Conservation (phyloP, 2,797 vertebrate species). For the Setipinna tenuifilis region DNA sequence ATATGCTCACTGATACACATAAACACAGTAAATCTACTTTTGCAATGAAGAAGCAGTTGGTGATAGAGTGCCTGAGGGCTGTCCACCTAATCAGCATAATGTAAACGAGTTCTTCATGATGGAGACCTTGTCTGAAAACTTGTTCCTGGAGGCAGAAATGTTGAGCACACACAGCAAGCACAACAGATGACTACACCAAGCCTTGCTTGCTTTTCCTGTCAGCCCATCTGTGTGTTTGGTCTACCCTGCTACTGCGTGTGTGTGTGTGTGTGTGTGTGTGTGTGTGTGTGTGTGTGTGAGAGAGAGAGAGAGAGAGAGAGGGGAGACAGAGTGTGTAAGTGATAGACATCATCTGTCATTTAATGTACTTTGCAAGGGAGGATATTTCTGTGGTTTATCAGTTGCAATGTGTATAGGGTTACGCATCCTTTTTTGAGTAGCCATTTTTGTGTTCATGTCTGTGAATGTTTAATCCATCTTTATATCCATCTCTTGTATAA, state of each 20-base stretch:
- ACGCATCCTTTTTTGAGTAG: too few species aligned
- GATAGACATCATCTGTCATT: background rate
- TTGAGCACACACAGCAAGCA: conserved; percentile 2
- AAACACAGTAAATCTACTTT: background rate
- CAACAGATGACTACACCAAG: conserved; percentile 1
- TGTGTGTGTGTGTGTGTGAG: background rate
- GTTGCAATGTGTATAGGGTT: background rate
- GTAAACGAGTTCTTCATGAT: conserved; percentile 11
- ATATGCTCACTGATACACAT: background rate
- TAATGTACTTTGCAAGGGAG: background rate
- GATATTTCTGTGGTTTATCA: background rate
- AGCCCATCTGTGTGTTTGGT: conserved; percentile 19
- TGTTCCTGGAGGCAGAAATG: conserved; percentile 11
- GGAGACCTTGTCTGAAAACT: conserved; percentile 17
- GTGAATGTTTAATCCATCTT: background rate
- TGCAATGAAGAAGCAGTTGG: background rate
- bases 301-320: background rate
- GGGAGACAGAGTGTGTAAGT: background rate
- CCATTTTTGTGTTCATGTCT: background rate
- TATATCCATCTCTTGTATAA: background rate
- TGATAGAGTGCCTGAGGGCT: background rate
- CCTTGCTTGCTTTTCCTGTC: background rate
- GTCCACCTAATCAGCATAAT: conserved; percentile 18
- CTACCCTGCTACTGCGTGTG: background rate
- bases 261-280: background rate